Evolutionary conservation across 2,888 invertebrate species (phyloP), one percentile per base, ranked within the genome.

Genomic region (Aethes cnicana): DNA sequence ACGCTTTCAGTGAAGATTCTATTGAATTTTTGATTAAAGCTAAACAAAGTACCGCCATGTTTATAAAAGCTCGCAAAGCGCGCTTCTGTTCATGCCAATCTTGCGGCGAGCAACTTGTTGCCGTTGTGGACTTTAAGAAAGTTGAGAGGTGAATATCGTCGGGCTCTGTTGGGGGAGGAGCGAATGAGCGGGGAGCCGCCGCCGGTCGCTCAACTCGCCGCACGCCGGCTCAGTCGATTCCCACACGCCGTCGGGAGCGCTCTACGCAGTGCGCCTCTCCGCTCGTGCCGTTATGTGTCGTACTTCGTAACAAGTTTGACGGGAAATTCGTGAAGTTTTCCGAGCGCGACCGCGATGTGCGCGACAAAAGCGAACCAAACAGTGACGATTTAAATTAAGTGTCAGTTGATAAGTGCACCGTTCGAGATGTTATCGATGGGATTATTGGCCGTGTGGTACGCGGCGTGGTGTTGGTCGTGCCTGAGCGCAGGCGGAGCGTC

Each of bases 81-180:
- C 85, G 87, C 87, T 89, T 77, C 88, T 84, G 88, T 87, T 85
- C 87, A 84, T 88, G 88, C 89, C 87, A 87, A 88, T 88, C 87
- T 88, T 77, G 83, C 72, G 81, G 84, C 79, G 71, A 77, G 81
- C 87, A 88, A 88, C 88, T 88, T 88, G 88, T 88, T 88, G 89
- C 88, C 83, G 83, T 75, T 82, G 83, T 82, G 81, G 86, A 86
- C 85, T 84, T 86, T 74, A 73, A 70, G 68, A 61, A 54, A 73
- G 81, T 64, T 63, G 83, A 77, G 84, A 81, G 61, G 62, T 30
- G 55, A 47, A 61, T 74, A 85, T 82, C 82, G 77, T 77, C 57
- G 53, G 56, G 66, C 82, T 74, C 72, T 75, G 76, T 85, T 79
- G 62, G 81, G 87, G 89, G 89, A 85, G 89, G 89, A 85, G 88